These are phyloP conservation scores for Xestobium rufovillosum DNA, from an alignment of 2,888 invertebrate genomes.

Conservation along the genomic window DNA sequence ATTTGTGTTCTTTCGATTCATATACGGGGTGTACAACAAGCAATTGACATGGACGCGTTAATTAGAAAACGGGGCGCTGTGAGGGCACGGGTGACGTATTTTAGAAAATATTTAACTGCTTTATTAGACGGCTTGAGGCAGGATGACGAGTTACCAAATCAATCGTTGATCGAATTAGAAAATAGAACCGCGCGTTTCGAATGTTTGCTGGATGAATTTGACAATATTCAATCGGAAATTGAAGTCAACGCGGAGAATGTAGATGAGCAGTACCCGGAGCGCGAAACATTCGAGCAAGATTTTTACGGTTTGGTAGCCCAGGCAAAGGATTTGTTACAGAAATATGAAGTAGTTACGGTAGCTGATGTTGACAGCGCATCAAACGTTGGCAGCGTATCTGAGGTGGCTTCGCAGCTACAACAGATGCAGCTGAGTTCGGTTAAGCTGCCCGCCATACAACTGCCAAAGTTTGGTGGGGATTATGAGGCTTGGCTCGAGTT, in stretches of 20 bases:
- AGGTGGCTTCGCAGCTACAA: not conserved
- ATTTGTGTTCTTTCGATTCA: no score
- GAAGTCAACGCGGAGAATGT: not conserved
- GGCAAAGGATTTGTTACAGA: not conserved
- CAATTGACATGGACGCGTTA: no score
- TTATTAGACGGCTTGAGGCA: no score
- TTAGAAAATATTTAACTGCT: no score
- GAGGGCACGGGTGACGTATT: no score
- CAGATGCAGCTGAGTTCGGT: no score
- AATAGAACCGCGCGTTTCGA: not conserved
- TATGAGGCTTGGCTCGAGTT: constrained; percentile 7
- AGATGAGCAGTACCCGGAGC: not conserved
- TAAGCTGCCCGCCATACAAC: not conserved
- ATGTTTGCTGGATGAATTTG: not conserved
- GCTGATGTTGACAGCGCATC: not conserved
- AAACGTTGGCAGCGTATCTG: not conserved
- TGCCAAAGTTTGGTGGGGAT: no score
- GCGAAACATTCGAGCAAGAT: constrained; percentile 1
- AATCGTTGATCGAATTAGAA: constrained; percentile 3
- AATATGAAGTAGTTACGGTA: not conserved
- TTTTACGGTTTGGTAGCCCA: not conserved
- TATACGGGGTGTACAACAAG: no score
- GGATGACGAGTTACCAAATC: no score
- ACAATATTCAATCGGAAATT: constrained; percentile 3
- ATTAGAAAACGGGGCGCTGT: no score